A percentile compares a stretch with the other conserved stretches of the same genome.
phyloP scores from a whole-genome alignment of 1,140 invertebrate species.

The Nasonia longicornis region DNA sequence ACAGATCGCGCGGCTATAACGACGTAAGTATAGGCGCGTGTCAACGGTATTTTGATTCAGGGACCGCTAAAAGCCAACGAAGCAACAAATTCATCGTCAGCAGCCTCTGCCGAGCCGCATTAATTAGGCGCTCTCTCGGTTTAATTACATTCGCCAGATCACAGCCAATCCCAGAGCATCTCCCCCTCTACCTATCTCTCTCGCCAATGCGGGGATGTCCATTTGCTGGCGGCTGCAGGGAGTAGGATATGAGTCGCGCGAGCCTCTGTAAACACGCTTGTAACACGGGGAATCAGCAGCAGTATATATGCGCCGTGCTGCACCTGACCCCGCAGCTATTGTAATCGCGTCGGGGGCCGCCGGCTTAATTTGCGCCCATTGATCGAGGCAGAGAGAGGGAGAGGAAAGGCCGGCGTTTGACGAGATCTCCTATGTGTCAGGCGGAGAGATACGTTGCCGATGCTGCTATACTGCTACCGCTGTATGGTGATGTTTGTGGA shows the following conservation, averaged over 20 bases:
- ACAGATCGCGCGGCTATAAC: not conserved
- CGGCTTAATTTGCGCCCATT: constrained; percentile 62
- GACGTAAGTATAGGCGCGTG: not conserved
- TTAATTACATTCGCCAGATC: constrained; percentile 69
- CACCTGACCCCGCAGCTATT: constrained; percentile 52
- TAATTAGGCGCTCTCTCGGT: constrained; percentile 66
- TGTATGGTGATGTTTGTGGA: not conserved
- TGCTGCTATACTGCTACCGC: not conserved
- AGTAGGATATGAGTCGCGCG: constrained; percentile 59
- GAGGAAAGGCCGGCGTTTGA: constrained; percentile 5
- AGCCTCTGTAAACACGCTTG: constrained; percentile 67
- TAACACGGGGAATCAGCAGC: constrained; percentile 63
- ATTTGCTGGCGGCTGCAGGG: constrained; percentile 41
- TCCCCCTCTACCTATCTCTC: not conserved
- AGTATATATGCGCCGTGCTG: constrained; percentile 48
- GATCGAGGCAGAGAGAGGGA: constrained; percentile 59
- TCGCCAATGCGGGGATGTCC: not conserved
- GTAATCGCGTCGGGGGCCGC: constrained; percentile 61
- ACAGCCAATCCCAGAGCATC: constrained; percentile 52
- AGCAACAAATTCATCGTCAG: constrained; percentile 8
- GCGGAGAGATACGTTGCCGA: not conserved
- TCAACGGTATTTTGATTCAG: not conserved
- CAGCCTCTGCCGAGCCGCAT: constrained; percentile 48
- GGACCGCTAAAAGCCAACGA: not conserved
- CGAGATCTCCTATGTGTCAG: not conserved